Evolutionary conservation across 2,797 vertebrate species (phyloP).

Genomic region (Muscicapa striata): DNA sequence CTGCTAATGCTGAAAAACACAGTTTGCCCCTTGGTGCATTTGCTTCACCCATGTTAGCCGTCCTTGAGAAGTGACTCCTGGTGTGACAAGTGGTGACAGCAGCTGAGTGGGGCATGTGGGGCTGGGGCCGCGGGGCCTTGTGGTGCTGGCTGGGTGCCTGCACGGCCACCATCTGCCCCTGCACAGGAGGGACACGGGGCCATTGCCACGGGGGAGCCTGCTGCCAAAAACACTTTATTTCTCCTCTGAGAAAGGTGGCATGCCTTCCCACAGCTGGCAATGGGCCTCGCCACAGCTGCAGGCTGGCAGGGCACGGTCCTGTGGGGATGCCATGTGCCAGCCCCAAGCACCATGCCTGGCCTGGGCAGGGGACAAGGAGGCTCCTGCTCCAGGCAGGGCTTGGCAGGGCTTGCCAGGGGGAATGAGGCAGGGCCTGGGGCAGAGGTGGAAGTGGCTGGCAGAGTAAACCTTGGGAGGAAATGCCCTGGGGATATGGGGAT

Average conservation of each 20-base stretch:
- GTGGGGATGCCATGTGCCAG: neutral
- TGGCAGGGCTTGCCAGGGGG: neutral
- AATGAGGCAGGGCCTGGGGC: neutral
- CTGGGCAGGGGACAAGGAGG: rapidly evolving
- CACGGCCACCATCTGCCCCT: conserved; percentile 16
- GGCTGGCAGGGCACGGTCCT: rapidly evolving
- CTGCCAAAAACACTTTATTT: conserved; percentile 27
- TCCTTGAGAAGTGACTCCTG: neutral
- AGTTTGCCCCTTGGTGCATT: neutral
- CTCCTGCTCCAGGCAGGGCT: neutral
- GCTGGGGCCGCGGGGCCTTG: rapidly evolving
- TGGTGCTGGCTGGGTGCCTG: neutral
- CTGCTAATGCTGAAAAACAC: neutral
- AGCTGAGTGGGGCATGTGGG: neutral
- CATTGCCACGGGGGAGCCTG: rapidly evolving
- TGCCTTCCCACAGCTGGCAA: neutral
- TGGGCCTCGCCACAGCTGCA: neutral
- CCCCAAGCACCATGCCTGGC: rapidly evolving
- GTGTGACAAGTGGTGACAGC: neutral
- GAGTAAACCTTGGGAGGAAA: neutral
- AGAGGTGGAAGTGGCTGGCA: rapidly evolving
- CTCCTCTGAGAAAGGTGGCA: neutral
- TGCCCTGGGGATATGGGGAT: rapidly evolving
- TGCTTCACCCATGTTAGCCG: neutral
- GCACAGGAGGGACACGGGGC: neutral